These are phyloP conservation scores for Cheilosia vernalis DNA, from an alignment of 2,888 invertebrate genomes.

Conservation along the genomic window DNA sequence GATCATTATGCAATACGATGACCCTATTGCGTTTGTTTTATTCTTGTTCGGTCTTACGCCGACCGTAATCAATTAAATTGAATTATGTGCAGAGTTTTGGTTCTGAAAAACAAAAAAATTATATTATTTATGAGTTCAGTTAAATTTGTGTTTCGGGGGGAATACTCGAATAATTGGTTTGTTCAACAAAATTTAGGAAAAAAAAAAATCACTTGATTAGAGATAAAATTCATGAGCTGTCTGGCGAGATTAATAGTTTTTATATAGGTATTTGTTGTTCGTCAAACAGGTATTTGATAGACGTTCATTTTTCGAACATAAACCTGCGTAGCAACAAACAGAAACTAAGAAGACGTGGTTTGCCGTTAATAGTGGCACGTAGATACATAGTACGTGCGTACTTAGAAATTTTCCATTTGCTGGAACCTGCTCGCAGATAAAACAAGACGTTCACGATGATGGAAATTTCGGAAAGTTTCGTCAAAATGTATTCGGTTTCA, in stretches of 20 bases:
- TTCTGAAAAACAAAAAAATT: background rate
- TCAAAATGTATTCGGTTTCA: too few relatives aligned
- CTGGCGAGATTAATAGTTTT: slow-evolving; percentile 3
- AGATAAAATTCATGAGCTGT: slow-evolving; percentile 30
- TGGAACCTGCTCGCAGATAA: too few relatives aligned
- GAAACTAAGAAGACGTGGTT: background rate
- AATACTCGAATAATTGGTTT: slow-evolving; percentile 3
- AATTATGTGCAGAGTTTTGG: slow-evolving; percentile 1
- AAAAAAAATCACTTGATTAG: slow-evolving; percentile 10
- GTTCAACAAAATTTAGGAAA: background rate
- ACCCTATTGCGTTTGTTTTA: slow-evolving; percentile 23
- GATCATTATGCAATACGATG: slow-evolving; percentile 40
- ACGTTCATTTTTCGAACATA: slow-evolving; percentile 1
- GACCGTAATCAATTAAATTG: slow-evolving; percentile 6
- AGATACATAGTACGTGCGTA: background rate
- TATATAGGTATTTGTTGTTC: background rate
- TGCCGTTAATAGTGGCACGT: background rate
- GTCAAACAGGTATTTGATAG: slow-evolving; percentile 1
- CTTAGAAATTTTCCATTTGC: background rate
- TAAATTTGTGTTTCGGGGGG: background rate
- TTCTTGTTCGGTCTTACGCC: slow-evolving; percentile 5
- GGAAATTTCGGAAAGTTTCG: too few relatives aligned
- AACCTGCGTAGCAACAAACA: background rate
- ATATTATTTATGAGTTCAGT: slow-evolving; percentile 22
- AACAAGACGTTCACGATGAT: too few relatives aligned